phyloP scores from a whole-genome alignment of 2,888 invertebrate genomes.

The Hedya salicella region DNA sequence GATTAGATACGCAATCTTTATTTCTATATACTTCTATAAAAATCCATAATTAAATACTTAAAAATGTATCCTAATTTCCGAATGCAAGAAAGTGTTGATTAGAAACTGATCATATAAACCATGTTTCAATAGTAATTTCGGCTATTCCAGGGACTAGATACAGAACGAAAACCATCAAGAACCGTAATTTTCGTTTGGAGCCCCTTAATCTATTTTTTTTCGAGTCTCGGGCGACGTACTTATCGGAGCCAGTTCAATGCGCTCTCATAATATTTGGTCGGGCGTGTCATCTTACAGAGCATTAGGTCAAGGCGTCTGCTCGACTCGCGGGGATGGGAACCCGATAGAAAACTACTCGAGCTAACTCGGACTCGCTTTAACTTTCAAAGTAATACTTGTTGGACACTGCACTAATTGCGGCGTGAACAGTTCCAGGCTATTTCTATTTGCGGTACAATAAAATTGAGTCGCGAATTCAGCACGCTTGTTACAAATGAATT shows the following conservation, averaged over 20 bases:
- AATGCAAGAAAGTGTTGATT: no score
- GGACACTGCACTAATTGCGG: slow-evolving; percentile 11
- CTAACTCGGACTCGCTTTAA: not conserved
- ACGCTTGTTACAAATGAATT: slow-evolving; percentile 18
- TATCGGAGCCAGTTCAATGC: slow-evolving; percentile 14
- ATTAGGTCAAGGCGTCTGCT: slow-evolving; percentile 36
- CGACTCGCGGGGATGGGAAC: not conserved
- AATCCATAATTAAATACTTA: no score
- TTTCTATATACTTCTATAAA: no score
- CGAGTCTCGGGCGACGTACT: slow-evolving; percentile 5
- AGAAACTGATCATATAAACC: no score
- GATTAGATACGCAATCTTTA: no score
- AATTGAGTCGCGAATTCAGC: slow-evolving; percentile 34
- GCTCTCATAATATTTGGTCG: slow-evolving; percentile 12
- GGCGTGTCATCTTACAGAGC: slow-evolving; percentile 15
- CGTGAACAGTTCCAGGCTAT: slow-evolving; percentile 14
- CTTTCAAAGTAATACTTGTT: not conserved
- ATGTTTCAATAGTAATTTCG: no score
- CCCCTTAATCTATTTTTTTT: no score
- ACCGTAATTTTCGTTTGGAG: no score
- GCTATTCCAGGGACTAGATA: no score
- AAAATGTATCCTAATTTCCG: no score
- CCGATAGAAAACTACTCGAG: not conserved
- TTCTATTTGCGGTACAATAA: slow-evolving; percentile 28
- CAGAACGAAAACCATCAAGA: no score